Base-by-base conservation (phyloP, 1,140 invertebrate genomes). In the Pissodes strobi region DNA sequence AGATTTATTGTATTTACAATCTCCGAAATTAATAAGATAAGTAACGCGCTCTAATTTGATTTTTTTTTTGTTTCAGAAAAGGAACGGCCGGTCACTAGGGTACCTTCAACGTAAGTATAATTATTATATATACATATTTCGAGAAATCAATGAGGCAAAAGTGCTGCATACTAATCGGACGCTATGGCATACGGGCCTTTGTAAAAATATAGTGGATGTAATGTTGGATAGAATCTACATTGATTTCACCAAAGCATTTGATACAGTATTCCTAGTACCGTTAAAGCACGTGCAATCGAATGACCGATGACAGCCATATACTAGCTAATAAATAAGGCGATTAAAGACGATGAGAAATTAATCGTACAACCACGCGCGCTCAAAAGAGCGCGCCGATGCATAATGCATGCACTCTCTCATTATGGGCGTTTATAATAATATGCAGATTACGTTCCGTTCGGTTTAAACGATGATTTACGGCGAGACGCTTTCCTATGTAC, bases 31-130 rank as follows among this genome's bases (percentile, higher is more conserved):
- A n/a, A n/a, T n/a, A n/a, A n/a, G n/a, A n/a, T n/a, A n/a, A n/a
- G n/a, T n/a, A n/a, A n/a, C n/a, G n/a, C n/a, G n/a, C n/a, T n/a
- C n/a, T n/a, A n/a, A n/a, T 46, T 39, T 19, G 45, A 37, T 69
- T 65, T 60, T 67, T 62, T 63, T 70, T 74, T 67, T 65, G 34
- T 74, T 74, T 21, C 72, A 75, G 74, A 72, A 68, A 68, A 68
- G 23, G 72, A 70, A 53, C 65, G 67, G 8, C 65, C 61, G 43
- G 48, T 41, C n/a, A 43, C 56, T 34, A 56, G 53, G 37, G 12
- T 66, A 12, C 68, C 71, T 23, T 67, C 65, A 60, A 67, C 72
- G 74, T 75, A 69, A 75, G 74, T 75, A 72, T 52, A 48, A 23
- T 48, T 12, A 48, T 10, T 10, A 21, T 10, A 21, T 43, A 1